phyloP scores from a whole-genome alignment of 2,113 vertebrate species.

The Amia ocellicauda region DNA sequence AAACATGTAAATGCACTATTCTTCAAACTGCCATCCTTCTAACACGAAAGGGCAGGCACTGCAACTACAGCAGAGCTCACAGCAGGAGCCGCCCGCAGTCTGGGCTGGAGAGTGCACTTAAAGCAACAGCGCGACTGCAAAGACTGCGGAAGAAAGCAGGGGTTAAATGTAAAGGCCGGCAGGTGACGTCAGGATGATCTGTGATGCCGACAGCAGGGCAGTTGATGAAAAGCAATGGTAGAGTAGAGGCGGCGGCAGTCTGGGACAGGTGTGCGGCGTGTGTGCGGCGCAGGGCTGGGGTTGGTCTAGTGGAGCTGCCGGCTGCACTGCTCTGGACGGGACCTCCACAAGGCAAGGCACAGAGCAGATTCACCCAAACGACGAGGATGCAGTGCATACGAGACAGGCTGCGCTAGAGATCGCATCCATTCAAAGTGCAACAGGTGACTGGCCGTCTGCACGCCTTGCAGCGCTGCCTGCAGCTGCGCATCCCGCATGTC shows the following conservation, averaged over 20 bases:
- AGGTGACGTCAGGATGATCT: constrained; percentile 20
- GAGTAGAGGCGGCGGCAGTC: constrained; percentile 43
- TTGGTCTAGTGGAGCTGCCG: constrained; percentile 38
- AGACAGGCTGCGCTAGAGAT: too few species aligned
- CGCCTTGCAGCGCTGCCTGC: too few species aligned
- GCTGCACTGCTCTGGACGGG: constrained; percentile 13
- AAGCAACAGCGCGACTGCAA: background rate
- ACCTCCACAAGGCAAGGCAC: constrained; percentile 35
- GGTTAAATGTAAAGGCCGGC: background rate
- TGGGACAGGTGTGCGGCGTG: constrained; percentile 23
- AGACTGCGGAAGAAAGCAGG: background rate
- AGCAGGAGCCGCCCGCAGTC: too few species aligned
- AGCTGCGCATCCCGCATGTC: too few species aligned
- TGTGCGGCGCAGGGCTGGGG: background rate
- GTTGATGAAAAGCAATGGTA: constrained; percentile 12
- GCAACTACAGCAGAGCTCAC: too few species aligned
- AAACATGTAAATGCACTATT: constrained; percentile 3
- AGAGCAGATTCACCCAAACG: constrained; percentile 40
- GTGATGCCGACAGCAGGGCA: constrained; percentile 1
- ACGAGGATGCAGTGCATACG: too few species aligned
- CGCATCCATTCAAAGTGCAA: too few species aligned
- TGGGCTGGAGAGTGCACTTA: background rate
- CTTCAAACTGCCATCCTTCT: too few species aligned
- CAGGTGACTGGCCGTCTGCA: too few species aligned
- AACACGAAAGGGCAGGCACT: too few species aligned